Evolutionary conservation across 2,113 vertebrate genomes (phyloP), one percentile per base, ranked within the genome.

Genomic region (Sarotherodon lohbergeri): DNA sequence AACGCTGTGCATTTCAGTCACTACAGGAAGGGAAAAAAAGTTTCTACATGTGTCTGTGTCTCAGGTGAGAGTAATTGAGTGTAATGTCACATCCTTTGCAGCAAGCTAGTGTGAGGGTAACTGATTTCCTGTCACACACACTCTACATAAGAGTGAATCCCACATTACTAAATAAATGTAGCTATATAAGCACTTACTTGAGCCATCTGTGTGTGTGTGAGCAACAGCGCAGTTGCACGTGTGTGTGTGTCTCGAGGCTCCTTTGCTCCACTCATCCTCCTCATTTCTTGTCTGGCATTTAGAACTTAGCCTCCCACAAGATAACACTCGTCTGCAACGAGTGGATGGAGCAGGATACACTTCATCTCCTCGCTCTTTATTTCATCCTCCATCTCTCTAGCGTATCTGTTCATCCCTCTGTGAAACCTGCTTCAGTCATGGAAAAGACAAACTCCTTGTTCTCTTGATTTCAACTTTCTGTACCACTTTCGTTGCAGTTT

Each of bases 11-110:
- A 87, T 87, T 88, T 88, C 78, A 88, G 88, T 90, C 90, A 90
- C 85, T 85, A 83, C 86, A 90, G 81, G 66, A 88, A 88, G 57
- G 50, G 11, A 63, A 63, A 79, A 52, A 68, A 80, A 43, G 50
- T 57, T 22, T 71, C 19, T 76, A 82, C 52, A 46, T 27, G 39
- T 9, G 14, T 79, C 34, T 32, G 43, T 4, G 59, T 32, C 79
- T 85, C 76, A 92, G 84, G 88, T 90, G 71, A 89, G 90, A 43
- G 88, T 90, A 91, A 88, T 78, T 55, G 68, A 84, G 84, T 88
- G 79, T 86, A 82, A 90, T 95, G 91, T 94, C 86, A 93, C 92
- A 93, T 93, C 92, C 91, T 91, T 82, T 92, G 89, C 87, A 91
- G 83, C 66, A 76, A 85, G 80, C 84, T 82, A 86, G 86, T 86